These are phyloP conservation scores for Takifugu bimaculatus DNA, from an alignment of 2,113 vertebrate genomes.

Conservation along the genomic window DNA sequence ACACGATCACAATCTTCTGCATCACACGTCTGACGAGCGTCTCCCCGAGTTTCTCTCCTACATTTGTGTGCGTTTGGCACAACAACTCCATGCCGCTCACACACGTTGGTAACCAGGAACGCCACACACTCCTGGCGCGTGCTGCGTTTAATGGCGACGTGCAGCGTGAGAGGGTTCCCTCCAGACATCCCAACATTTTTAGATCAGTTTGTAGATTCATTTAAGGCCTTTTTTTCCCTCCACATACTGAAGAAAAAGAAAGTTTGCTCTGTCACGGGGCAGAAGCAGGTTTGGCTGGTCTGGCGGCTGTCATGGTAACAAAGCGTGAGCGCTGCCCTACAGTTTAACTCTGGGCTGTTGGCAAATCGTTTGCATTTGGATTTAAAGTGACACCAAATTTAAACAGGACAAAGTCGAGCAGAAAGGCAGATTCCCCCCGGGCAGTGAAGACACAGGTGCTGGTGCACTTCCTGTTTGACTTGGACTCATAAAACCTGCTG, in stretches of 20 bases:
- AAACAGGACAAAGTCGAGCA: constrained; percentile 12
- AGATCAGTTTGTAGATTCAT: no score
- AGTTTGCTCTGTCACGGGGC: constrained; percentile 10
- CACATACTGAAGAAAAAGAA: constrained; percentile 2
- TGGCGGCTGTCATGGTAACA: constrained; percentile 8
- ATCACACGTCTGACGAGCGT: no score
- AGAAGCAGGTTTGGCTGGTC: constrained; percentile 25
- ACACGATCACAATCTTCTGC: no score
- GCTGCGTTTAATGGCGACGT: no score
- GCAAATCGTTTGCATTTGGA: constrained; percentile 8
- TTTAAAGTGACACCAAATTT: constrained; percentile 3
- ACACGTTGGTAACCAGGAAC: no score
- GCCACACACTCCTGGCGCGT: no score
- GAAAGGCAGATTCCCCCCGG: constrained; percentile 12
- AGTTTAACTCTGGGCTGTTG: constrained; percentile 11
- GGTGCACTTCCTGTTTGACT: neutral
- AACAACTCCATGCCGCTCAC: no score
- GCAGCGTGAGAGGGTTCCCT: no score
- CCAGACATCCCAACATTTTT: no score
- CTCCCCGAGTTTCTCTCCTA: no score
- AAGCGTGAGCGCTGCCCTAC: constrained; percentile 25
- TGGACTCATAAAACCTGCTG: neutral
- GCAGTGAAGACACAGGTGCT: constrained; percentile 1
- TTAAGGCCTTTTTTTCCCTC: no score
- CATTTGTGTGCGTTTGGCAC: no score